phyloP scores from a whole-genome alignment of 2,113 vertebrate genomes.

The Xiphorhynchus elegans region DNA sequence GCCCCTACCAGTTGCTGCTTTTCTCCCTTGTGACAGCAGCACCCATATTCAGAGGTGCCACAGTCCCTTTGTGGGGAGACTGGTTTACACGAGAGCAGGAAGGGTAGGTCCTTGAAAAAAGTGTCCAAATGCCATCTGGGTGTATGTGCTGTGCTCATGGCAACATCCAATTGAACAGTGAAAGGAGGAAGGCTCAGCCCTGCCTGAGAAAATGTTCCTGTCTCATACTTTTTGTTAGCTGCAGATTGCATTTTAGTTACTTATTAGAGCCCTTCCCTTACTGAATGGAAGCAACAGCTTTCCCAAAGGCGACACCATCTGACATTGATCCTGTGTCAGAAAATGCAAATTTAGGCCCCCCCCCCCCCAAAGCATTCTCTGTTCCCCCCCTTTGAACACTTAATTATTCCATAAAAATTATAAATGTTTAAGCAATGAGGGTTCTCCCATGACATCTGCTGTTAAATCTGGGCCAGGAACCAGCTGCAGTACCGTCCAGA shows the following conservation, averaged over 20 bases:
- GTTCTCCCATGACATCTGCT: background rate
- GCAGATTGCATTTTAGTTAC: background rate
- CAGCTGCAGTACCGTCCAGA: background rate
- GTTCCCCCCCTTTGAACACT: background rate
- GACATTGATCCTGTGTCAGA: background rate
- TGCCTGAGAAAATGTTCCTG: background rate
- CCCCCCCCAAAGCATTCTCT: background rate
- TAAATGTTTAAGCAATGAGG: background rate
- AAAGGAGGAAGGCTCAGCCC: background rate
- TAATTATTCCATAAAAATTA: background rate
- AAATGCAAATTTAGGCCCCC: background rate
- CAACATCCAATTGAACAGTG: background rate
- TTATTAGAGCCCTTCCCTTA: background rate
- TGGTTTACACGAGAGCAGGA: background rate
- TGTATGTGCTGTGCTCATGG: background rate
- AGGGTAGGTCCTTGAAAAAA: background rate
- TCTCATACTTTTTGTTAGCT: background rate
- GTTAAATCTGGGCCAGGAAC: background rate
- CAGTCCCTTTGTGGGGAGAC: background rate
- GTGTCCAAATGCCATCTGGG: background rate
- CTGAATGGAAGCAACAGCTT: background rate
- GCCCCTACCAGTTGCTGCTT: background rate
- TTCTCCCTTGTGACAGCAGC: background rate
- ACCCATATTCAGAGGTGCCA: background rate
- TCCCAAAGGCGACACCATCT: background rate